A percentile compares a stretch with the other conserved stretches of the same genome.
Evolutionary conservation across 2,888 invertebrate genomes (phyloP).

Genomic region (Drosophila tripunctata): DNA sequence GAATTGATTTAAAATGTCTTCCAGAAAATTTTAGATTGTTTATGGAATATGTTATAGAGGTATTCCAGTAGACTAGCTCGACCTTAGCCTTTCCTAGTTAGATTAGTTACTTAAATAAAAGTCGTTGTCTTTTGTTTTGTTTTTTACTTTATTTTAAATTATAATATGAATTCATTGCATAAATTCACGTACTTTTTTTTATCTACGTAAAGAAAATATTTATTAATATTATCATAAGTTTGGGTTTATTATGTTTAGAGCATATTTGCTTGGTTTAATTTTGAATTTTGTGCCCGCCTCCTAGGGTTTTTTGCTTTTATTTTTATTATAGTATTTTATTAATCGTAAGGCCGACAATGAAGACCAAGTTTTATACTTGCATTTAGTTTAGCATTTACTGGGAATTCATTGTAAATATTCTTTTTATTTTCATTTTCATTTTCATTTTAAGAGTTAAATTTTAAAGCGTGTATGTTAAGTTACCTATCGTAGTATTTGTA

Average conservation of each 20-base stretch:
- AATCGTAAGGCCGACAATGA: slow-evolving; percentile 72
- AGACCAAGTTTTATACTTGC: slow-evolving; percentile 55
- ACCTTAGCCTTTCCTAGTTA: no score
- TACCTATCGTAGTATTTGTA: slow-evolving; percentile 35
- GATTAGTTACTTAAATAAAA: no score
- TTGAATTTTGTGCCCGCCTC: slow-evolving; percentile 32
- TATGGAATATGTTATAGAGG: no score
- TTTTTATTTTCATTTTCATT: slow-evolving; percentile 1
- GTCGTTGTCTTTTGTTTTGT: neutral
- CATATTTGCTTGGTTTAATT: slow-evolving; percentile 29
- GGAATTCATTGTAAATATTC: slow-evolving; percentile 27
- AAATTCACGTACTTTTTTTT: slow-evolving; percentile 40
- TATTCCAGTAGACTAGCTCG: no score
- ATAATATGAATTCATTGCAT: slow-evolving; percentile 56
- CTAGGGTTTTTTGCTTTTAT: neutral
- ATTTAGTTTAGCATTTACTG: slow-evolving; percentile 16
- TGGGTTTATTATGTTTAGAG: slow-evolving; percentile 33
- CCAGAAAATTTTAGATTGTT: no score
- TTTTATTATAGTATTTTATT: slow-evolving; percentile 1
- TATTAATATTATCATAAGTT: slow-evolving; percentile 58
- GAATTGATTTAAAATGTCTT: no score
- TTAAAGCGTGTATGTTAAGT: slow-evolving; percentile 43
- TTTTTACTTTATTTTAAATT: slow-evolving; percentile 56
- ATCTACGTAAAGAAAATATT: slow-evolving; percentile 62
- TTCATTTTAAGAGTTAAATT: slow-evolving; percentile 2